These are phyloP conservation scores for Microtus richardsoni DNA, from an alignment of 2,113 vertebrate genomes.

Conservation along the genomic window DNA sequence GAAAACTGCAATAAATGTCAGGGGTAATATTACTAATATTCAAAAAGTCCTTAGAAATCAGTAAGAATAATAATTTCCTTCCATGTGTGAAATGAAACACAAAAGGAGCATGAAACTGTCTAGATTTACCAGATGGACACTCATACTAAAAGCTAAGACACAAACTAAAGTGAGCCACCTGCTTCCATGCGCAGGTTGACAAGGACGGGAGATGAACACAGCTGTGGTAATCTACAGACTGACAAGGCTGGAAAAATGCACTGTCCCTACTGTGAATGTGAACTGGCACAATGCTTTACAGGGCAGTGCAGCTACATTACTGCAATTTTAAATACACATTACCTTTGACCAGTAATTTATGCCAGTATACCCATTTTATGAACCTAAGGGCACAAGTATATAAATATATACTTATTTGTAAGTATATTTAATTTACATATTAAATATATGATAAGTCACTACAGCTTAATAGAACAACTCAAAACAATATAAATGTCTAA, in stretches of 20 bases:
- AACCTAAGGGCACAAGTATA: neutral
- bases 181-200: neutral
- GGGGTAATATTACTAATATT: conserved; percentile 27
- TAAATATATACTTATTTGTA: neutral
- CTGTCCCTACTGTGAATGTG: neutral
- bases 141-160: conserved; percentile 39
- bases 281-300: neutral
- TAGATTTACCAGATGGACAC: neutral
- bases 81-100: neutral
- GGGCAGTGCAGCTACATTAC: neutral
- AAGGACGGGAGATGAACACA: neutral
- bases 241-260: neutral
- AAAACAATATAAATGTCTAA: neutral
- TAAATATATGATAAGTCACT: neutral
- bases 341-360: conserved; percentile 1
- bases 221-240: neutral
- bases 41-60: neutral
- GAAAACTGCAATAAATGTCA: conserved; percentile 1
- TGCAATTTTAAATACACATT: neutral
- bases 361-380: neutral
- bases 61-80: neutral
- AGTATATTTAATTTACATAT: neutral
- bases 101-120: neutral
- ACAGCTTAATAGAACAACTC: neutral
- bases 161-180: neutral